Conservation (phyloP, 2,113 vertebrate species). For the Ophiodon elongatus region DNA sequence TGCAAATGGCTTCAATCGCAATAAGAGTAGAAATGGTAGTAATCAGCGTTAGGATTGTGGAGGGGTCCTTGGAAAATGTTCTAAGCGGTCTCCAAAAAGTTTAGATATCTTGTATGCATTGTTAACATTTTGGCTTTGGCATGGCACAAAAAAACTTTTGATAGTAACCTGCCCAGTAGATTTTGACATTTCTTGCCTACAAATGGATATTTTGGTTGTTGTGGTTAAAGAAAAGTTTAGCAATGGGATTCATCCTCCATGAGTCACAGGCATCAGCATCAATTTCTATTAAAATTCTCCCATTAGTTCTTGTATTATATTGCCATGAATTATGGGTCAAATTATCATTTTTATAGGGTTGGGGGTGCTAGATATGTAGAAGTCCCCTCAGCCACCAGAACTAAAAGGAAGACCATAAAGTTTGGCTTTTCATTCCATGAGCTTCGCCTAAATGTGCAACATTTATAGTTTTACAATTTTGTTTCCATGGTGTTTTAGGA, state of each 20-base stretch:
- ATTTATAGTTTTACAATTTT: background rate
- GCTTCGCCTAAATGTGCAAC: background rate
- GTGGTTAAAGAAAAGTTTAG: background rate
- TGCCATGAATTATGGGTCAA: background rate
- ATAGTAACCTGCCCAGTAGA: background rate
- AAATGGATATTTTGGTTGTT: background rate
- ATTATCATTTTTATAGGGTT: background rate
- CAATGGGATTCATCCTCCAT: background rate
- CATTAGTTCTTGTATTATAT: background rate
- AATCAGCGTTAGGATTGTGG: too few relatives aligned
- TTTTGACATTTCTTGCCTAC: slow-evolving; percentile 2
- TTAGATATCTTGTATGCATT: background rate
- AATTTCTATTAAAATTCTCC: background rate
- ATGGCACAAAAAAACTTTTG: background rate
- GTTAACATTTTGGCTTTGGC: background rate
- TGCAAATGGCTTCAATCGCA: too few relatives aligned
- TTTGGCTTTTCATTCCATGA: background rate
- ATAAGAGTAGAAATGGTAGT: too few relatives aligned
- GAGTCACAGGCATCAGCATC: background rate
- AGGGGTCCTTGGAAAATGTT: too few relatives aligned
- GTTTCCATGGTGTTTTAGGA: background rate
- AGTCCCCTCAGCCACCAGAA: background rate
- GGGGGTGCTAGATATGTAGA: background rate
- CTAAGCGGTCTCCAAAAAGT: too few relatives aligned
- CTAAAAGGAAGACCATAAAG: background rate